Conservation (phyloP, 2,888 invertebrate genomes). For the Carcina quercana region DNA sequence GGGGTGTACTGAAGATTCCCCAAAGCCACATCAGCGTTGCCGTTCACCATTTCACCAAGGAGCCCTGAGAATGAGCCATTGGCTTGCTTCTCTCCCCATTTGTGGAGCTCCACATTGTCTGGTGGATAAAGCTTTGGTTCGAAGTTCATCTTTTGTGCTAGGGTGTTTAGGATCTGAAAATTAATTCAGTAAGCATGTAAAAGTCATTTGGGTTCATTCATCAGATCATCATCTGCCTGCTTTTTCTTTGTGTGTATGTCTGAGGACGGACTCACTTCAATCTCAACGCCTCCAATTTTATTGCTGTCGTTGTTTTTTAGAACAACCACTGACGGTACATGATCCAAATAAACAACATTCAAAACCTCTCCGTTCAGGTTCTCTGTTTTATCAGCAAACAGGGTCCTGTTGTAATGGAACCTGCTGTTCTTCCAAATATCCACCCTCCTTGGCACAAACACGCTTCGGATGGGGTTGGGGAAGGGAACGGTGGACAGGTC, state of each 20-base stretch:
- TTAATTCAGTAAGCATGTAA: background rate
- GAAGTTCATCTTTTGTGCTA: constrained; percentile 83
- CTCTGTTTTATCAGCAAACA: constrained; percentile 76
- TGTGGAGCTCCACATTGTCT: constrained; percentile 70
- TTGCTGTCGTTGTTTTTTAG: constrained; percentile 45
- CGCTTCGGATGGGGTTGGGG: constrained; percentile 73
- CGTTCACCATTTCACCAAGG: constrained; percentile 81
- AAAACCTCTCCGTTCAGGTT: constrained; percentile 74
- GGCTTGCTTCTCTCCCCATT: constrained; percentile 78
- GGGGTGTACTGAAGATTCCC: constrained; percentile 86
- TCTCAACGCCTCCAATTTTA: constrained; percentile 77
- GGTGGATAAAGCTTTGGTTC: constrained; percentile 79
- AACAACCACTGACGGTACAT: constrained; percentile 78
- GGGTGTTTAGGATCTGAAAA: constrained; percentile 77
- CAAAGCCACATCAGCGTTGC: constrained; percentile 81
- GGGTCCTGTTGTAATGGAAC: constrained; percentile 66
- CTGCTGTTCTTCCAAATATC: constrained; percentile 80
- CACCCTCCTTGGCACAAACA: constrained; percentile 76
- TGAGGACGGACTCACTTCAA: constrained; percentile 69
- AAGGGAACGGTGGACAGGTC: constrained; percentile 84
- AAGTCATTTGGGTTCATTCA: background rate
- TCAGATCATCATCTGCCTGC: background rate
- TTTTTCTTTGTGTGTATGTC: constrained; percentile 4
- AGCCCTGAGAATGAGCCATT: constrained; percentile 83
- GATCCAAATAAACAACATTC: constrained; percentile 78